Base-by-base conservation (phyloP, 2,797 vertebrate genomes). In the Chiloscyllium punctatum region DNA sequence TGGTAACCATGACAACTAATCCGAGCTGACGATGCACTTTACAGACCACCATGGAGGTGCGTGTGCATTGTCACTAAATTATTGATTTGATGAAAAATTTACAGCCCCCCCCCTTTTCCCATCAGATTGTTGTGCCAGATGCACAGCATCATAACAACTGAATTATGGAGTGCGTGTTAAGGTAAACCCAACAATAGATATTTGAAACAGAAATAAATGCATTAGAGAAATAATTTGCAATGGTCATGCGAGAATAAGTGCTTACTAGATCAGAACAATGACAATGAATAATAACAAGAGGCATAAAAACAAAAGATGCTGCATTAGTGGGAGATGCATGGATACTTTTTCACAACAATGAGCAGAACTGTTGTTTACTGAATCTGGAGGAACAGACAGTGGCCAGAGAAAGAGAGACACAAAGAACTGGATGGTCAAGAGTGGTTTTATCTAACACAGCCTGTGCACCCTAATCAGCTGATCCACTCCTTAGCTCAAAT, bases 21-120 rank as follows among this genome's bases (percentile, higher is more conserved):
- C 42, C 71, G 30, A 30, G 37, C 37, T 95, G 69, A 77, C 42
- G 30, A 95, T 95, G 94, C 94, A 95, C 18, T 30, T 25, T 74
- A 21, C 94, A 74, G 30, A 27, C 71, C 94, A 94, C 48, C 71
- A 77, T 21, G 27, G 42, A 95, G 71, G 90, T 68, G 25, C 62
- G 72, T 95, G 94, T 33, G 27, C 96, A 96, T 68, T 96, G 96
- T 96, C 96, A 96, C 96, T 98, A 96, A 97, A 98, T 98, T 97
- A 98, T 97, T 97, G 96, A 97, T 97, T 97, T 96, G 96, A 98
- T 98, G 96, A 98, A 98, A 98, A 97, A 98, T 98, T 97, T 97
- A 98, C 97, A 62, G 51, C 5, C 71, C 48, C 42, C 42, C 42
- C 42, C 18, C 42, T 72, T 53, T 95, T 51, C 30, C 51, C 53